A percentile compares a stretch with the other conserved stretches of the same genome.
Conservation (phyloP, 2,888 invertebrate species). For the Parnassius mnemosyne region DNA sequence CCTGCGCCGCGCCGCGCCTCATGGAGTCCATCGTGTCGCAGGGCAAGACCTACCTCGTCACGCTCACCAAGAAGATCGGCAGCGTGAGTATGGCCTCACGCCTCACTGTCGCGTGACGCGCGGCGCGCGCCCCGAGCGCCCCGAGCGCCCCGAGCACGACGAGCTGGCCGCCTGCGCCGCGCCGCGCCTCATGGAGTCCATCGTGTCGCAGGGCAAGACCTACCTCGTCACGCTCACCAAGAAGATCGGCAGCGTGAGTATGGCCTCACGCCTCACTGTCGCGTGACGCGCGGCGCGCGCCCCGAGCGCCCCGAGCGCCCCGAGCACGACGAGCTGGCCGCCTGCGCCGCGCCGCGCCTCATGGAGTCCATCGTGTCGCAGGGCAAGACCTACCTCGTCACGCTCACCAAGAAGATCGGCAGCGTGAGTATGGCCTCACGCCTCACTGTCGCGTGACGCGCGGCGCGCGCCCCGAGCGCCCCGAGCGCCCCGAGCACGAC, state of each 20-base stretch:
- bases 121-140: slow-evolving; percentile 33
- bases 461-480: slow-evolving; percentile 22
- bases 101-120: slow-evolving; percentile 16
- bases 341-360: slow-evolving; percentile 53
- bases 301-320: too few relatives aligned
- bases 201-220: slow-evolving; percentile 66
- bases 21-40: slow-evolving; percentile 72
- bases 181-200: slow-evolving; percentile 70
- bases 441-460: not conserved
- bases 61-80: slow-evolving; percentile 64
- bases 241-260: slow-evolving; percentile 68
- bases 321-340: slow-evolving; percentile 43
- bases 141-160: slow-evolving; percentile 39
- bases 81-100: slow-evolving; percentile 48
- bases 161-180: slow-evolving; percentile 44
- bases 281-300: slow-evolving; percentile 30
- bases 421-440: slow-evolving; percentile 49
- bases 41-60: slow-evolving; percentile 70
- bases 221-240: slow-evolving; percentile 68
- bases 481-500: slow-evolving; percentile 39
- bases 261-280: not conserved
- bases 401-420: slow-evolving; percentile 66
- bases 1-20: slow-evolving; percentile 50
- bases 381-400: slow-evolving; percentile 70
- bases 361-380: slow-evolving; percentile 72